These are phyloP conservation scores for Campylomormyrus tamandua DNA, from an alignment of 2,113 vertebrate genomes.

Conservation along the genomic window DNA sequence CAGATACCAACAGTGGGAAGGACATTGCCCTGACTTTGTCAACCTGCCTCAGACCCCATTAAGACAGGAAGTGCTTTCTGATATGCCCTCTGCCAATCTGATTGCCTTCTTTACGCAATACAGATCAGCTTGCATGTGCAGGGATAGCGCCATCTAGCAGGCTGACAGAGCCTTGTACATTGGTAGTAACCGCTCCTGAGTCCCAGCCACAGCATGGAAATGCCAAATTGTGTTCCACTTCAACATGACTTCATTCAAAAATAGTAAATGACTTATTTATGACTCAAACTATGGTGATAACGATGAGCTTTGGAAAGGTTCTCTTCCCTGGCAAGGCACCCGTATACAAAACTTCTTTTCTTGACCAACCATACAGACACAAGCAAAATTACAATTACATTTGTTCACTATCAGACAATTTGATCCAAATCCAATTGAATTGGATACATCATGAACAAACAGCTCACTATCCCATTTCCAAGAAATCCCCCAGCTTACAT, in stretches of 20 bases:
- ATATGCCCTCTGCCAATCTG: not conserved
- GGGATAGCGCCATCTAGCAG: not conserved
- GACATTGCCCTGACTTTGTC: not conserved
- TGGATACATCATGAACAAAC: not conserved
- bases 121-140: not conserved
- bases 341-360: not conserved
- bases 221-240: not conserved
- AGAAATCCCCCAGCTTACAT: not conserved
- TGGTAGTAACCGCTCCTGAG: not conserved
- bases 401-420: not conserved
- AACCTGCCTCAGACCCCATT: not conserved
- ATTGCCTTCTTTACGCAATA: not conserved
- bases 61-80: not conserved
- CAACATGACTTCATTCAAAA: not conserved
- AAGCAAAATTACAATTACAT: not conserved
- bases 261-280: not conserved
- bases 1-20: not conserved
- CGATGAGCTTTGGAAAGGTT: not conserved
- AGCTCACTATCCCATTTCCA: not conserved
- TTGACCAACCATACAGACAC: not conserved
- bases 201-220: not conserved
- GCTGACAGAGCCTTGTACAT: not conserved
- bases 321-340: not conserved
- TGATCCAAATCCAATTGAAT: not conserved
- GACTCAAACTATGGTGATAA: not conserved